Percentiles rank a stretch among this genome's conserved stretches.
These are phyloP conservation scores for Dreissena polymorpha DNA, from an alignment of 1,140 invertebrate species.

Conservation along the genomic window DNA sequence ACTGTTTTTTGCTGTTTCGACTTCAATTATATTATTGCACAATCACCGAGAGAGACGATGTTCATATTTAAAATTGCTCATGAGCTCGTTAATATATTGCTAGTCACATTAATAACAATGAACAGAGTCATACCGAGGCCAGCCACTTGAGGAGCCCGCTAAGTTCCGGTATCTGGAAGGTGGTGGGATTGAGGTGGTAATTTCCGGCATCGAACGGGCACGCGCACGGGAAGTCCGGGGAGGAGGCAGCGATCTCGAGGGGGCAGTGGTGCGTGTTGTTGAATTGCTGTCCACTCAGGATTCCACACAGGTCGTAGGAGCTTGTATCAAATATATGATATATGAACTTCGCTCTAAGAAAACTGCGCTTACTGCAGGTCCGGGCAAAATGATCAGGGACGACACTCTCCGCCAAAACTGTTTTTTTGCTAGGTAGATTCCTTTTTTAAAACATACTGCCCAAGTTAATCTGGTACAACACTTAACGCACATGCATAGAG, in stretches of 20 bases:
- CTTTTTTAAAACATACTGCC: too few species aligned
- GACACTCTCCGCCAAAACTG: too few species aligned
- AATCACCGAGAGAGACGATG: too few species aligned
- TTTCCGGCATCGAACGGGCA: conserved; percentile 35
- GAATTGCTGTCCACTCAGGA: conserved; percentile 22
- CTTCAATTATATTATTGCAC: too few species aligned
- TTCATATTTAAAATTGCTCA: too few species aligned
- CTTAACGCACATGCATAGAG: too few species aligned
- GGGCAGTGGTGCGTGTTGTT: conserved; percentile 44
- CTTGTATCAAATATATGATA: conserved; percentile 19
- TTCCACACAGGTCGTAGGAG: conserved; percentile 28
- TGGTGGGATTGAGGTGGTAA: conserved; percentile 45
- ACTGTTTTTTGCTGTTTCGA: too few species aligned
- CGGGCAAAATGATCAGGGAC: too few species aligned
- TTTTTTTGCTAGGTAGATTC: too few species aligned
- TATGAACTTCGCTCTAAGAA: not conserved
- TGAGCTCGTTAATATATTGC: too few species aligned
- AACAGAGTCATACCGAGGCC: not conserved
- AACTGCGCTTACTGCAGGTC: not conserved
- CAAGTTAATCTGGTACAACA: too few species aligned
- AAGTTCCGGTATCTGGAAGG: conserved; percentile 29
- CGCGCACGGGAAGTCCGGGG: conserved; percentile 44
- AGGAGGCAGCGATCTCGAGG: not conserved
- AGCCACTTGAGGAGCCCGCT: conserved; percentile 18
- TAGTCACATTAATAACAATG: too few species aligned